Evolutionary conservation across 1,140 invertebrate genomes (phyloP), one percentile per base, ranked within the genome.

Genomic region (Ostrea edulis): DNA sequence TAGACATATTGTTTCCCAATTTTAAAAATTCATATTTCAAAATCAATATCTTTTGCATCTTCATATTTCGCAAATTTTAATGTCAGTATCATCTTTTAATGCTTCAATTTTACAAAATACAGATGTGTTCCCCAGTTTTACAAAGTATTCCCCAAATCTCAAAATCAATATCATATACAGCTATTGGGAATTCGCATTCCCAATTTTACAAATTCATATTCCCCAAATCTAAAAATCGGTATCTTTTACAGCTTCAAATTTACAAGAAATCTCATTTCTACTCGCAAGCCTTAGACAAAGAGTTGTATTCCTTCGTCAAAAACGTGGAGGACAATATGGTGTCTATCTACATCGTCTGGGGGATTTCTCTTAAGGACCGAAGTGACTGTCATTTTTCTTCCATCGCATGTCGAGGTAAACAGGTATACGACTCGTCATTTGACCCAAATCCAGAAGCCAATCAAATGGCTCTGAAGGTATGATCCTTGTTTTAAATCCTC

Each of bases 351-450:
- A 82, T 93, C 17, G 83, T 90, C 0, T 93, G 92, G 91, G 93
- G 93, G 11, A 86, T 93, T 8, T 90, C 89, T 82, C 25, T 89
- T 11, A 92, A 92, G 65, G 91, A 93, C 88, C 68, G 90, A 9
- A 83, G 68, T 12, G 44, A 53, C 11, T 93, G 93, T 68, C 88
- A 92, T 68, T 90, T 90, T 54, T 88, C 90, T 2, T 90, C 92
- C 77, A 85, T 90, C 68, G 53, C 90, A 8, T 93, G 93, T 86
- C 81, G 55, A 17, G 93, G 93, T 5, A 86, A 82, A 12, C 89
- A 89, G 0, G 90, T 91, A 5, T 93, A 90, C 84, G 92, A 93
- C 82, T 81, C 92, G 12, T 53, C 85, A 0, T 93, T 93, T 86
- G 90, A 92, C 71, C 87, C 92, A 7, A 92, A 92, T 68, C 84